Percentiles rank a stretch among this genome's conserved stretches.
These are phyloP conservation scores for Lasioglossum morio DNA, from an alignment of 2,888 invertebrate species.

Conservation along the genomic window DNA sequence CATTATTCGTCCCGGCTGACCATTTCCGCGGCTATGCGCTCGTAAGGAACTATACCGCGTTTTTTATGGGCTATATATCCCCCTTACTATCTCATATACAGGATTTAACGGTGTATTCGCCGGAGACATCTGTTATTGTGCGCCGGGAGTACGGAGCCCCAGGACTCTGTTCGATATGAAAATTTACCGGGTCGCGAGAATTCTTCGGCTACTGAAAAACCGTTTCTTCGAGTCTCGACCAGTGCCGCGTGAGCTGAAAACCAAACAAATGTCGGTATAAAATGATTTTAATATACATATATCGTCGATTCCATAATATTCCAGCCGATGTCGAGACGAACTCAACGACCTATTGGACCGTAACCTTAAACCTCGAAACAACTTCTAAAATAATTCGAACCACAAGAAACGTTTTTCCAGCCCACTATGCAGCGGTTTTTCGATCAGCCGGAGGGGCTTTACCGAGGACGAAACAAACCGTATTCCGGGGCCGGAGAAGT, in stretches of 20 bases:
- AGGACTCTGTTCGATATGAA: neutral
- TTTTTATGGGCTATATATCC: conserved; percentile 52
- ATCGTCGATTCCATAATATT: no score
- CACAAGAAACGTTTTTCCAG: neutral
- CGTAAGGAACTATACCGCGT: conserved; percentile 38
- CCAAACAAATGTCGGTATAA: no score
- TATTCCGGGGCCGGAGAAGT: neutral
- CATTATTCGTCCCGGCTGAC: conserved; percentile 27
- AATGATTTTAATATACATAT: no score
- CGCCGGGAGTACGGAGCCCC: neutral
- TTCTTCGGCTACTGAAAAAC: neutral
- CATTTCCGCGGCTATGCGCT: conserved; percentile 20
- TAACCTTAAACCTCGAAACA: neutral
- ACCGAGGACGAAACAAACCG: neutral
- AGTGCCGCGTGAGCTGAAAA: neutral
- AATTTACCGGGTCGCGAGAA: neutral
- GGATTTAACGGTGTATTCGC: conserved; percentile 39
- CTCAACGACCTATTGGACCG: neutral
- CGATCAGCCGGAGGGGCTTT: neutral
- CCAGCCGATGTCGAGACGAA: no score
- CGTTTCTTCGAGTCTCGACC: neutral
- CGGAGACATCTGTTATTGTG: conserved; percentile 31
- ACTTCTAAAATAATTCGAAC: neutral
- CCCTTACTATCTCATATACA: conserved; percentile 45
- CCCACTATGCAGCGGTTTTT: neutral